These are phyloP conservation scores for Darevskia mixta DNA, from an alignment of 2,797 vertebrate genomes.

Conservation along the genomic window DNA sequence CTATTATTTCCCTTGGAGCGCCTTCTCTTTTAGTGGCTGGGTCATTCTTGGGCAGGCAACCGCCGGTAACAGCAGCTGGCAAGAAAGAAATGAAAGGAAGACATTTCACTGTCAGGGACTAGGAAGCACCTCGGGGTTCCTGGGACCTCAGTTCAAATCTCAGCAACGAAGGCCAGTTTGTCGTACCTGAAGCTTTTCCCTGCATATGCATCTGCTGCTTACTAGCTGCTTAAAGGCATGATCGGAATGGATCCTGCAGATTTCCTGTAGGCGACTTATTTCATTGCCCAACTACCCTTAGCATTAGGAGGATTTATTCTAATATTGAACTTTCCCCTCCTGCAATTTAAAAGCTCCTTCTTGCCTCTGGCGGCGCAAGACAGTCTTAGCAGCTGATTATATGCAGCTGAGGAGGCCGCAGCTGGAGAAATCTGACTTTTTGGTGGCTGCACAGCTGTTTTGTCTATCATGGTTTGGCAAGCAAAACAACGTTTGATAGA, in stretches of 20 bases:
- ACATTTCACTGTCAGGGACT: not conserved
- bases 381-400: not conserved
- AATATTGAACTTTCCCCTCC: not conserved
- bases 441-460: not conserved
- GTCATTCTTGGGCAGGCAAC: not conserved
- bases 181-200: not conserved
- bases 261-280: not conserved
- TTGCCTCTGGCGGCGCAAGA: constrained; percentile 8
- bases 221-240: not conserved
- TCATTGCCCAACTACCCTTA: not conserved
- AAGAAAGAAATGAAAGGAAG: not conserved
- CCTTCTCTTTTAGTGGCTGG: not conserved
- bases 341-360: not conserved
- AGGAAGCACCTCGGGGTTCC: not conserved
- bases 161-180: not conserved
- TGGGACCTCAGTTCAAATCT: not conserved
- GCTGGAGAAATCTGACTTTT: not conserved
- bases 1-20: constrained; percentile 7
- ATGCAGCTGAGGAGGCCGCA: not conserved
- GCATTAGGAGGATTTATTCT: not conserved
- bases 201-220: not conserved
- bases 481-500: not conserved
- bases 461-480: constrained; percentile 3
- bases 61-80: not conserved
- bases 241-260: not conserved